These are phyloP conservation scores for Anguilla pacifica DNA, from an alignment of 2,797 vertebrate species.

Conservation along the genomic window DNA sequence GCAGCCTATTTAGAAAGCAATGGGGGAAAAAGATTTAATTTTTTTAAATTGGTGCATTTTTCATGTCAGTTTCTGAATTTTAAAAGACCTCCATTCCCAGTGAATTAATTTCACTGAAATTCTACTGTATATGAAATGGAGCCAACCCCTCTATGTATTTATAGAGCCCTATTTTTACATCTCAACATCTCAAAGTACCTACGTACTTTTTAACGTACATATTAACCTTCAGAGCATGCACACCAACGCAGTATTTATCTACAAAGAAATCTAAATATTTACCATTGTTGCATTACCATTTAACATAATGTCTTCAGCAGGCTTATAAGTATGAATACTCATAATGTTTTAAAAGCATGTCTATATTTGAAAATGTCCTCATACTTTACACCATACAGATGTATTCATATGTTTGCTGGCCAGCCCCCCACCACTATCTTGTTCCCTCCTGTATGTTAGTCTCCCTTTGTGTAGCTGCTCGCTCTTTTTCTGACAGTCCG, in stretches of 20 bases:
- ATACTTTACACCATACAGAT: background rate
- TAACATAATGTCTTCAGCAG: background rate
- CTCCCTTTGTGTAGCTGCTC: background rate
- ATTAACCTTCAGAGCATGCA: background rate
- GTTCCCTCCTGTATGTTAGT: background rate
- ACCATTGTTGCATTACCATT: background rate
- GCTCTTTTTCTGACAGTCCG: background rate
- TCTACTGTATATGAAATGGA: conserved; percentile 47
- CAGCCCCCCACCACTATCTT: background rate
- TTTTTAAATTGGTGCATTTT: background rate
- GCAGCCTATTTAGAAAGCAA: background rate
- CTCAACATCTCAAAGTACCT: background rate
- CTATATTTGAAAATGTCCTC: background rate
- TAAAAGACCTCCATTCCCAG: background rate
- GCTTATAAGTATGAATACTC: background rate
- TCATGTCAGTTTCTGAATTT: background rate
- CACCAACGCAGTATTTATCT: background rate
- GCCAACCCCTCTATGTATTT: conserved; percentile 61
- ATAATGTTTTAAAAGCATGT: background rate
- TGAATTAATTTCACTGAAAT: background rate
- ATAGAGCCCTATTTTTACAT: conserved; percentile 47
- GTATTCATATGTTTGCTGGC: no score
- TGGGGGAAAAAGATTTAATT: no score
- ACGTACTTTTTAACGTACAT: background rate
- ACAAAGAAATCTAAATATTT: background rate